phyloP scores from a whole-genome alignment of 2,888 invertebrate genomes.

The Eurytoma californica region DNA sequence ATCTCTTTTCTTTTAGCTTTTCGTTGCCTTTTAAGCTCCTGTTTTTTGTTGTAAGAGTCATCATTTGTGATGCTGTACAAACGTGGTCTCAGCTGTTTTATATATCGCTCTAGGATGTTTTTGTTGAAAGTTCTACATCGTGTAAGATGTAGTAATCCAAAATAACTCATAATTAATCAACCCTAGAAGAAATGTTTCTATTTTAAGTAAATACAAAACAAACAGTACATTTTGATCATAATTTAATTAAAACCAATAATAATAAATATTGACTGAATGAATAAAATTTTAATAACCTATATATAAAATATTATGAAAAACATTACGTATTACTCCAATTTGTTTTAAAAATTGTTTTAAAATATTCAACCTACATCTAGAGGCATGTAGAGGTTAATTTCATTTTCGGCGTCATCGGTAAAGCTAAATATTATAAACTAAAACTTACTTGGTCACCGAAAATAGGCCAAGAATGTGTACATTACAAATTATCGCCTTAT shows the following conservation, averaged over 20 bases:
- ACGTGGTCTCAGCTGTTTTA: constrained; percentile 62
- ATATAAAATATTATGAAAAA: not conserved
- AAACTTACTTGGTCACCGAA: constrained; percentile 15
- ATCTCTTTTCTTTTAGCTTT: constrained; percentile 63
- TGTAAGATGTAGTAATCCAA: constrained; percentile 59
- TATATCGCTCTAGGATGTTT: constrained; percentile 64
- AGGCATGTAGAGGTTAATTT: constrained; percentile 14
- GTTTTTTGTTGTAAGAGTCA: constrained; percentile 59
- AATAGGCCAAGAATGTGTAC: constrained; percentile 14
- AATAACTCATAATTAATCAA: constrained; percentile 64
- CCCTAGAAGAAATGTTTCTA: constrained; percentile 48
- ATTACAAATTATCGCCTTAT: not conserved
- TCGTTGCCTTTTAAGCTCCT: constrained; percentile 58
- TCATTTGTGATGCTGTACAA: constrained; percentile 64
- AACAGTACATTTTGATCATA: too few species aligned
- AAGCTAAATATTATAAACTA: not conserved
- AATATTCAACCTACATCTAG: not conserved
- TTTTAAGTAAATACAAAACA: too few species aligned
- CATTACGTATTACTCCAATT: too few species aligned
- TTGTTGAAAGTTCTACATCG: constrained; percentile 60
- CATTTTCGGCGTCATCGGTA: not conserved
- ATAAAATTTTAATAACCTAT: not conserved
- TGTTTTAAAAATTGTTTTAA: too few species aligned
- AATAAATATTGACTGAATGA: too few species aligned
- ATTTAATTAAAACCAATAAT: too few species aligned